Evolutionary conservation across 2,113 vertebrate genomes (phyloP).

Genomic region (Athene noctua): DNA sequence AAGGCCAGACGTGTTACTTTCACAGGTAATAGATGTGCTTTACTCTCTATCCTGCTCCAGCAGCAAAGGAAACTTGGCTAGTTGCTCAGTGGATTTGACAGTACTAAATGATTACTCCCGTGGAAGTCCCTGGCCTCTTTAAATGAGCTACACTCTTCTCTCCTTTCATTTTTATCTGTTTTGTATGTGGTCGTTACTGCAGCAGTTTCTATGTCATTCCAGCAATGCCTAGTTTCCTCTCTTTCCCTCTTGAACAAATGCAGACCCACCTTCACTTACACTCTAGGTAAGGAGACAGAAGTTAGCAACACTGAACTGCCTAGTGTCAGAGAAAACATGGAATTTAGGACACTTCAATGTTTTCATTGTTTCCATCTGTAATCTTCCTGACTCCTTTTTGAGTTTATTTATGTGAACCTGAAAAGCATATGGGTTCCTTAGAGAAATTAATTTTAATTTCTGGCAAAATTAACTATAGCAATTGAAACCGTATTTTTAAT

Average conservation of each 20-base stretch:
- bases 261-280: neutral
- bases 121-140: neutral
- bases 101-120: neutral
- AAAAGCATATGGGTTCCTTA: neutral
- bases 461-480: neutral
- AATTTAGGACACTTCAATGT: neutral
- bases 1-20: neutral
- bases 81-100: neutral
- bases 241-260: neutral
- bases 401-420: neutral
- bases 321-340: neutral
- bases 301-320: neutral
- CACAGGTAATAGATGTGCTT: conserved; percentile 61
- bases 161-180: neutral
- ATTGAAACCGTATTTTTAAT: neutral
- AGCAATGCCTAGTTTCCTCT: neutral
- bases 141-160: neutral
- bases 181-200: neutral
- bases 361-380: neutral
- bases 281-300: neutral
- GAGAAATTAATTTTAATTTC: neutral
- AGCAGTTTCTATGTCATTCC: neutral
- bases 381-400: neutral
- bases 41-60: neutral
- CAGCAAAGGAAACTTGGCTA: neutral